phyloP scores from a whole-genome alignment of 2,113 vertebrate genomes.

The Bucco capensis region DNA sequence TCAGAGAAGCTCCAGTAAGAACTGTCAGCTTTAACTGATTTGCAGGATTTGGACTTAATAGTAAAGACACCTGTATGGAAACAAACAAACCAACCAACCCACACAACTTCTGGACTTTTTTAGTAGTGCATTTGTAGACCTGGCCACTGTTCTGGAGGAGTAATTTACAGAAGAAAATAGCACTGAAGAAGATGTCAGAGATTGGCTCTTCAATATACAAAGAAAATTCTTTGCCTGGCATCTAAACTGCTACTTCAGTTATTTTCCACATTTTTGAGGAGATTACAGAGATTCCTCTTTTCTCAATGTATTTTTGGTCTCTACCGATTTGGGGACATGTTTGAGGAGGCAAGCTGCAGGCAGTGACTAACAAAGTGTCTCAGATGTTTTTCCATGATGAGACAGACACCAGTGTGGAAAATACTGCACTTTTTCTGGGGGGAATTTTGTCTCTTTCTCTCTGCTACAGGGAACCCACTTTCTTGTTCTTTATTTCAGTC shows the following conservation, averaged over 20 bases:
- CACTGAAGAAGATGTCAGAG: not conserved
- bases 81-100: too few species aligned
- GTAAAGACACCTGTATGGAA: not conserved
- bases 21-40: not conserved
- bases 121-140: not conserved
- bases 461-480: not conserved
- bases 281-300: slow-evolving; percentile 43
- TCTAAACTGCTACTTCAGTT: not conserved
- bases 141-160: not conserved
- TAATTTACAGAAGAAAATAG: not conserved
- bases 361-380: slow-evolving; percentile 55
- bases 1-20: not conserved
- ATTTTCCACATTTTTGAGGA: slow-evolving; percentile 1
- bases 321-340: not conserved
- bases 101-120: not conserved
- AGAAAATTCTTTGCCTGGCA: not conserved
- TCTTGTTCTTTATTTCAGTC: slow-evolving; percentile 42
- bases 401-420: slow-evolving; percentile 43
- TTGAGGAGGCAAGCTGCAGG: not conserved
- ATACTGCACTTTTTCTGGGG: slow-evolving; percentile 23
- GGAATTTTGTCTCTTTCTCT: slow-evolving; percentile 30
- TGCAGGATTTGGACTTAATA: not conserved
- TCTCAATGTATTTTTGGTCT: slow-evolving; percentile 31
- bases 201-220: not conserved
- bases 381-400: slow-evolving; percentile 51